phyloP scores from a whole-genome alignment of 1,140 invertebrate species.

The Diachasmimorpha longicaudata region DNA sequence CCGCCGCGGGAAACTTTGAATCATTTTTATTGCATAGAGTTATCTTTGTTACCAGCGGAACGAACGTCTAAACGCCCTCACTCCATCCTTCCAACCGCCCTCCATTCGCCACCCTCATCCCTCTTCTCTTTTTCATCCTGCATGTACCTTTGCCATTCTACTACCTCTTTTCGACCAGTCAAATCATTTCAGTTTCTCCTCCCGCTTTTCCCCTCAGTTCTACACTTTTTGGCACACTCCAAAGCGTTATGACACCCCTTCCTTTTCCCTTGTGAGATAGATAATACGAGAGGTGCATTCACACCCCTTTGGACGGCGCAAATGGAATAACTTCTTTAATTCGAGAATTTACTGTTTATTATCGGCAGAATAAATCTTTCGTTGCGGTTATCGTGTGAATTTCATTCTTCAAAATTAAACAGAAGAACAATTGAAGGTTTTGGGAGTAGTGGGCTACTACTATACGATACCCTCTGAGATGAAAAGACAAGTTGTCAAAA shows the following conservation, averaged over 20 bases:
- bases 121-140: constrained; percentile 30
- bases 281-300: constrained; percentile 60
- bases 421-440: background rate
- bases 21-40: constrained; percentile 66
- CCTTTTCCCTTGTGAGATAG: constrained; percentile 46
- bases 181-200: constrained; percentile 18
- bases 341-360: constrained; percentile 59
- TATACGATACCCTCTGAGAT: too few species aligned
- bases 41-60: constrained; percentile 64
- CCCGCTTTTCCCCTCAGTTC: constrained; percentile 26
- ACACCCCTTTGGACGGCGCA: constrained; percentile 63
- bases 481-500: too few species aligned
- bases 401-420: background rate
- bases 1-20: constrained; percentile 65
- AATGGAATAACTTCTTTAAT: constrained; percentile 66
- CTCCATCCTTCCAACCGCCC: constrained; percentile 23
- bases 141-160: constrained; percentile 32
- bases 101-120: constrained; percentile 31
- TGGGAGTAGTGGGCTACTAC: too few species aligned
- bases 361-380: constrained; percentile 31
- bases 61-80: constrained; percentile 59
- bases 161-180: constrained; percentile 22
- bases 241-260: constrained; percentile 23
- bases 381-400: constrained; percentile 33
- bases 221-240: constrained; percentile 9